A percentile compares a stretch with the other conserved stretches of the same genome.
Evolutionary conservation across 2,797 vertebrate species (phyloP).

Genomic region (Myotis vivesi): DNA sequence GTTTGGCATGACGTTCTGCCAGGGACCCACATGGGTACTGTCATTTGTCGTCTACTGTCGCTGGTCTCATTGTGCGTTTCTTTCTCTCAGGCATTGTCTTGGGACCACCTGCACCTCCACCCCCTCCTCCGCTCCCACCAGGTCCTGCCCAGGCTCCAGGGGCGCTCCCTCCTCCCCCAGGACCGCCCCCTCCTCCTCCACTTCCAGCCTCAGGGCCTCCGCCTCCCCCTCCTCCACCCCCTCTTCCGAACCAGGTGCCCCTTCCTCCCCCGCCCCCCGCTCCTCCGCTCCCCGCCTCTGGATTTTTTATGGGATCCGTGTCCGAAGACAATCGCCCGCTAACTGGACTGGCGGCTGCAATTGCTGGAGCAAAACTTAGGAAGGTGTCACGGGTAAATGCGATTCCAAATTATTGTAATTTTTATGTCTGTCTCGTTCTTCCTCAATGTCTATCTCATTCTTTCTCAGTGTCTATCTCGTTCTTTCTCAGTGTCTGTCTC

Average conservation of each 20-base stretch:
- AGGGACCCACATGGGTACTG: background rate
- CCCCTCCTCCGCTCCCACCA: constrained; percentile 91
- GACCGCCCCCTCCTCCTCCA: constrained; percentile 89
- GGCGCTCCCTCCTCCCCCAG: constrained; percentile 83
- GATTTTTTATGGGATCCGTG: constrained; percentile 86
- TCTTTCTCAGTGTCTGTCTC: too few species aligned
- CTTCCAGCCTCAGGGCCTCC: constrained; percentile 87
- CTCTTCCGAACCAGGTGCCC: constrained; percentile 84
- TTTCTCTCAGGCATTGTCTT: constrained; percentile 86
- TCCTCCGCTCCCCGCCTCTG: constrained; percentile 91
- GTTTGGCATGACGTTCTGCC: background rate
- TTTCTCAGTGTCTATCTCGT: too few species aligned
- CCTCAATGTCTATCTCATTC: too few species aligned
- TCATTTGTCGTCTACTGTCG: background rate
- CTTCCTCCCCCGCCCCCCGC: constrained; percentile 87
- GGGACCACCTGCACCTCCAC: constrained; percentile 90
- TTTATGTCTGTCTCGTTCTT: rapidly evolving
- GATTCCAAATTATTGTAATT: background rate
- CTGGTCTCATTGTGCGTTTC: constrained; percentile 49
- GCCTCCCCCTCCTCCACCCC: constrained; percentile 84
- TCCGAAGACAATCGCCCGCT: constrained; percentile 91
- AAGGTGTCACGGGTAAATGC: constrained; percentile 95
- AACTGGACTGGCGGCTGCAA: constrained; percentile 94
- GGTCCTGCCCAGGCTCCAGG: constrained; percentile 85
- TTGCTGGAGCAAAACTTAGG: constrained; percentile 96